phyloP scores from a whole-genome alignment of 2,797 vertebrate genomes.

The Lepus oiostolus region DNA sequence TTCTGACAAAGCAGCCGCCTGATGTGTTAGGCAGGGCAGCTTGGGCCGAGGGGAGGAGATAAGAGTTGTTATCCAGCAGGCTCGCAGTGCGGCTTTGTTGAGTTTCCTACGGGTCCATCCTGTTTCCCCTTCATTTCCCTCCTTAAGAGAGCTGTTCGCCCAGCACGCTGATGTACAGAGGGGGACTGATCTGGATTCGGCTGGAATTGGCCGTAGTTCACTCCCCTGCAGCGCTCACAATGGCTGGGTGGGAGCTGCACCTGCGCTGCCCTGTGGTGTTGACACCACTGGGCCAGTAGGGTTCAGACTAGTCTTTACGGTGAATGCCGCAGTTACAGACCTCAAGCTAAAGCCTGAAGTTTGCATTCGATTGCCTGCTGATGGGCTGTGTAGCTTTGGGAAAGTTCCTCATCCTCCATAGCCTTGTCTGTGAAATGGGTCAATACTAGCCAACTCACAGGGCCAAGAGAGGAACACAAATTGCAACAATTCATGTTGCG shows the following conservation, averaged over 20 bases:
- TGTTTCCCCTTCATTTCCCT: not conserved
- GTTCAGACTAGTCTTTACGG: not conserved
- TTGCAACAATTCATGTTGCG: not conserved
- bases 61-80: accelerated
- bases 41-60: not conserved
- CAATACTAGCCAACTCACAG: not conserved
- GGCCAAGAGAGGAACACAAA: not conserved
- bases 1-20: not conserved
- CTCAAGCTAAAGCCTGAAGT: not conserved
- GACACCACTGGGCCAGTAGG: accelerated
- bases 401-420: not conserved
- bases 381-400: not conserved
- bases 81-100: accelerated
- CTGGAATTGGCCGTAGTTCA: not conserved
- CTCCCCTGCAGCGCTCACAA: not conserved
- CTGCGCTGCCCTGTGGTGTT: accelerated
- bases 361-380: accelerated
- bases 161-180: not conserved
- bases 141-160: not conserved
- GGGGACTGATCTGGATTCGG: not conserved
- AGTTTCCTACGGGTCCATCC: not conserved
- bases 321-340: not conserved
- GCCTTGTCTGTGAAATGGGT: not conserved
- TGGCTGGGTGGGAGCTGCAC: accelerated
- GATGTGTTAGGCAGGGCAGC: not conserved